These are phyloP conservation scores for Cantharis rufa DNA, from an alignment of 2,888 invertebrate genomes.

Conservation along the genomic window DNA sequence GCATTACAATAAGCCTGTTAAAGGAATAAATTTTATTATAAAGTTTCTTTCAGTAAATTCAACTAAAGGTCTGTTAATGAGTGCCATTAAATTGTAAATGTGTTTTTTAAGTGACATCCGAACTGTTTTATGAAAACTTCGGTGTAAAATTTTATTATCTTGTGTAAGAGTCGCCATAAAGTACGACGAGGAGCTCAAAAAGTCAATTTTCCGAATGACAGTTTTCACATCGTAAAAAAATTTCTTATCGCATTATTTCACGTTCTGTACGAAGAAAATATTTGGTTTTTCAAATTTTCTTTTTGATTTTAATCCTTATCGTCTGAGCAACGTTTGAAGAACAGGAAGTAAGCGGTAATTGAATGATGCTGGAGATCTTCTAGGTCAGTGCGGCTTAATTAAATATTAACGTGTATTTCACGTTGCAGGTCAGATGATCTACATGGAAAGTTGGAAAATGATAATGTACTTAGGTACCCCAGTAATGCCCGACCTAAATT, in stretches of 20 bases:
- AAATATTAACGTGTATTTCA: conserved; percentile 18
- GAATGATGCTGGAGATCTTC: neutral
- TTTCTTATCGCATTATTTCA: neutral
- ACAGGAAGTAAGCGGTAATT: neutral
- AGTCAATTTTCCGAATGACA: neutral
- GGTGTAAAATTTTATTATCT: neutral
- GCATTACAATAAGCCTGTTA: neutral
- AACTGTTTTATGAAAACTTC: neutral
- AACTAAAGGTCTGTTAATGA: neutral
- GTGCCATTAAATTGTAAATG: neutral
- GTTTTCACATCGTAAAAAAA: neutral
- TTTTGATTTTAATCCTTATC: neutral
- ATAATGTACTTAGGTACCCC: conserved; percentile 97
- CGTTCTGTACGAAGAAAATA: neutral
- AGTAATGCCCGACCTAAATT: conserved; percentile 93
- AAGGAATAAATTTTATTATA: neutral
- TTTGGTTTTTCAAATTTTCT: neutral
- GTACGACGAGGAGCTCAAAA: neutral
- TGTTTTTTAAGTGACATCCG: neutral
- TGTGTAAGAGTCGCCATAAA: neutral
- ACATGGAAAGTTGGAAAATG: conserved; percentile 97
- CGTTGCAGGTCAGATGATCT: conserved; percentile 91
- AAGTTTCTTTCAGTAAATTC: neutral
- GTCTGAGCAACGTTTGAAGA: neutral
- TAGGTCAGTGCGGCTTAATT: neutral